Base-by-base conservation (phyloP, 1,140 invertebrate genomes). In the Megathymus violae region DNA sequence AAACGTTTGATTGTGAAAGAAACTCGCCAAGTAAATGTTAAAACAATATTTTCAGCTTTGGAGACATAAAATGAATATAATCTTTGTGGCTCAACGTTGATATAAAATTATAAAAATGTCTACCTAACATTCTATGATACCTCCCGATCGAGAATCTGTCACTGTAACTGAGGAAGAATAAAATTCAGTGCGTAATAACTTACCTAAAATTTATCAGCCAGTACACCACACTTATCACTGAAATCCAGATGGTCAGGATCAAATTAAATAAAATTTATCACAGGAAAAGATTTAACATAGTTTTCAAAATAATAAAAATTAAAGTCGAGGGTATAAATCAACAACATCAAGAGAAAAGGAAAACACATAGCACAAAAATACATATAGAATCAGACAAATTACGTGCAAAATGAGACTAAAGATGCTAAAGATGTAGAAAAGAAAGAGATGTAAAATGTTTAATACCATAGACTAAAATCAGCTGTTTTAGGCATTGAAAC, bases 341-440 rank as follows among this genome's bases (percentile, higher is more conserved):
- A 82, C 75, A 85, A 80, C 75, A 75, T 80, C 78, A 83, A 80
- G 76, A 75, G 75, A 84, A 80, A 83, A 82, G 78, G 82, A 74
- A 74, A 62, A 80, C 78, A 82, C 78, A 82, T 73, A 76, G 63
- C 64, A 73, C 65, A 67, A 74, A 36, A 76, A 64, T 64, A 72
- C 46, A 25, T 48, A 31, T 31, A 48, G 27, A 48, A 31, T 15
- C 22, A 31, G 25, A 48, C 15, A 48, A 11, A 41, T 31, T 36
- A 16, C 4, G 31, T 58, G 15, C 40, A 58, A 63, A 27, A 64
- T 61, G 72, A 77, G 80, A 77, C 34, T 51, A 62, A 61, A 69
- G 59, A 72, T 71, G 27, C 44, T 22, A 54, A 71, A 60, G 6
- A 47, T 9, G 4, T 62, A 69, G 36, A 61, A 71, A 48, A 17